These are phyloP conservation scores for Lamprologus speciosus DNA, from an alignment of 2,113 vertebrate genomes.

Conservation along the genomic window DNA sequence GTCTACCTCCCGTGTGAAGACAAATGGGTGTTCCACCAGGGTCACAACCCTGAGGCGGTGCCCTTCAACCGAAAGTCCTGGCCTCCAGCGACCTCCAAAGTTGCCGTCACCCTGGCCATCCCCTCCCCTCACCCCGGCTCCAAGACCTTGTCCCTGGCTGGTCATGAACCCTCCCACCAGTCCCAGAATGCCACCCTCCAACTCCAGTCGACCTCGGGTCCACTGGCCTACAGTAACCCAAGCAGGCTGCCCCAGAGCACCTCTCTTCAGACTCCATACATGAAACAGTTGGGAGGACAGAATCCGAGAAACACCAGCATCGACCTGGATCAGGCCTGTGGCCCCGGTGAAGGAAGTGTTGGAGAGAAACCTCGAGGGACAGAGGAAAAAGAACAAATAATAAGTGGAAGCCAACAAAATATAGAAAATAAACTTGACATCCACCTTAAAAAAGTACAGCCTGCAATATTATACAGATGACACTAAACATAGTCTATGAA, in stretches of 20 bases:
- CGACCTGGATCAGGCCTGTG: conserved; percentile 84
- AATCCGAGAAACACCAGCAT: conserved; percentile 74
- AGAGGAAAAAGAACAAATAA: background rate
- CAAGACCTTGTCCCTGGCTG: conserved; percentile 83
- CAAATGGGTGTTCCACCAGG: conserved; percentile 90
- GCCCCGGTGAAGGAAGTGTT: conserved; percentile 90
- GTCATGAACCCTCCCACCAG: conserved; percentile 74
- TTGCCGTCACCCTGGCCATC: conserved; percentile 45
- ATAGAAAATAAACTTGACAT: background rate
- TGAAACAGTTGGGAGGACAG: conserved; percentile 90
- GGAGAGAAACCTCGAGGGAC: conserved; percentile 80
- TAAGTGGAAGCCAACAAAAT: background rate
- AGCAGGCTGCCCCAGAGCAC: conserved; percentile 86
- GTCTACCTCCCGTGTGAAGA: conserved; percentile 87
- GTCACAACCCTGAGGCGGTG: conserved; percentile 88
- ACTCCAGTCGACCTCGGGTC: conserved; percentile 80
- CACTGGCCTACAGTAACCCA: conserved; percentile 92
- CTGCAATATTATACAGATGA: background rate
- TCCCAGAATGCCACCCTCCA: conserved; percentile 84
- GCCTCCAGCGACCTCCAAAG: conserved; percentile 60
- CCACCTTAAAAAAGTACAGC: background rate
- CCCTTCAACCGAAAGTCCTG: conserved; percentile 57
- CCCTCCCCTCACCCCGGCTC: conserved; percentile 69
- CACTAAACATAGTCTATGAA: background rate
- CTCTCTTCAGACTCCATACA: conserved; percentile 92